Conservation (phyloP, 2,113 vertebrate genomes). For the Mus pahari region DNA sequence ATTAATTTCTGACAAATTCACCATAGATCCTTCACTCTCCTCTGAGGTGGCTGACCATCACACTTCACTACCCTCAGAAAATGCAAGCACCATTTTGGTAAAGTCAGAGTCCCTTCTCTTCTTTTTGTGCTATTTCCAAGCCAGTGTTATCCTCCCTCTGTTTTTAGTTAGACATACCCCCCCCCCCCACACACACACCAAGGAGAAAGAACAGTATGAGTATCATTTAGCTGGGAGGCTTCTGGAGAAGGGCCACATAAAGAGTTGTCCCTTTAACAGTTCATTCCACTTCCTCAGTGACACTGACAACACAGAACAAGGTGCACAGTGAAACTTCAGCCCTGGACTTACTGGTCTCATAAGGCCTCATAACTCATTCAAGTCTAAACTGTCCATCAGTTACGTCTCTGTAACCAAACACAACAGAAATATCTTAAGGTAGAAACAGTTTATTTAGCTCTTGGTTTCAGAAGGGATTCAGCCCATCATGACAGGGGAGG, state of each 20-base stretch:
- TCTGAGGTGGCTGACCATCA: rapidly evolving
- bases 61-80: background rate
- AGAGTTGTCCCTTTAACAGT: background rate
- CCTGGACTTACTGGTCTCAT: background rate
- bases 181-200: no score
- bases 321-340: no score
- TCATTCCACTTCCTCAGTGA: background rate
- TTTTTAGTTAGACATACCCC: background rate
- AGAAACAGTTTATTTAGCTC: background rate
- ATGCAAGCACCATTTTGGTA: background rate
- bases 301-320: background rate
- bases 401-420: background rate
- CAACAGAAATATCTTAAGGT: background rate
- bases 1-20: background rate
- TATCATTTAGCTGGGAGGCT: background rate
- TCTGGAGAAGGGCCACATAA: background rate
- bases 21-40: background rate
- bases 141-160: background rate
- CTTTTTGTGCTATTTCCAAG: background rate
- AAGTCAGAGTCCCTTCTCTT: background rate
- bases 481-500: no score
- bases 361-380: background rate
- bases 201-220: background rate
- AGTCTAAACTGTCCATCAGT: background rate
- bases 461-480: background rate